These are phyloP conservation scores for Microcebus lehilahytsara DNA, from an alignment of 2,113 vertebrate genomes.

Conservation along the genomic window DNA sequence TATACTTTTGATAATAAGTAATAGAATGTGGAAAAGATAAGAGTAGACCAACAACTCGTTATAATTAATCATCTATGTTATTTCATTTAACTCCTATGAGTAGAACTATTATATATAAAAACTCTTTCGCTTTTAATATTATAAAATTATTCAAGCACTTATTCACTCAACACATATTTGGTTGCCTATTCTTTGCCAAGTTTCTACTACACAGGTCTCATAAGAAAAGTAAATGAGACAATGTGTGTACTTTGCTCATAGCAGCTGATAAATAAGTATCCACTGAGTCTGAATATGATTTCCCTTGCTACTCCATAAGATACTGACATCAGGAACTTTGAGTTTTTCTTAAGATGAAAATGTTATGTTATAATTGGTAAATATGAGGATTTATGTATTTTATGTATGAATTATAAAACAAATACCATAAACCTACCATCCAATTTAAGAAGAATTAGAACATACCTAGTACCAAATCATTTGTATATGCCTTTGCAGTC, in stretches of 20 bases:
- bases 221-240: not conserved
- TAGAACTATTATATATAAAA: not conserved
- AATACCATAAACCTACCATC: not conserved
- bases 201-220: not conserved
- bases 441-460: not conserved
- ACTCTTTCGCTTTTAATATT: not conserved
- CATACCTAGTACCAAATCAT: not conserved
- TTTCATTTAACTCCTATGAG: not conserved
- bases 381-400: not conserved
- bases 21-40: not conserved
- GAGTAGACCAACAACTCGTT: not conserved
- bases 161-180: not conserved
- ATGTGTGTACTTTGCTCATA: not conserved
- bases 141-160: constrained; percentile 22
- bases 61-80: not conserved
- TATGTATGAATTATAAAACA: not conserved
- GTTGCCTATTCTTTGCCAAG: not conserved
- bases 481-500: not conserved
- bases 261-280: not conserved
- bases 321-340: not conserved
- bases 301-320: not conserved
- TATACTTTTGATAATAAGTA: not conserved
- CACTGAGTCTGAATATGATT: not conserved
- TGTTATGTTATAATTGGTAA: not conserved
- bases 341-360: constrained; percentile 43